Evolutionary conservation across 2,113 vertebrate genomes (phyloP).

Genomic region (Todiramphus saurophagus): DNA sequence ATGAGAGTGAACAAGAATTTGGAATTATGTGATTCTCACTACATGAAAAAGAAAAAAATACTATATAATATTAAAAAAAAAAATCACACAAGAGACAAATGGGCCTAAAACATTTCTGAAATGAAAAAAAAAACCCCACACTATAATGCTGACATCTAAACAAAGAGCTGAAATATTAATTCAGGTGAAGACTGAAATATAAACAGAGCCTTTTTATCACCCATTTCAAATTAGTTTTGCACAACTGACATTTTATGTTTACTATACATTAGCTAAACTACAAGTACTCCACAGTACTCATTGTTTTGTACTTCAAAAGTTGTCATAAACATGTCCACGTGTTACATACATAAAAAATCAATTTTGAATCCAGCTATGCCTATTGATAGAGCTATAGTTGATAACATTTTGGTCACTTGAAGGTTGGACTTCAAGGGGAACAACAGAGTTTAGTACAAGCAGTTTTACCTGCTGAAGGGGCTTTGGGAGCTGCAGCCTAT

Average conservation of each 20-base stretch:
- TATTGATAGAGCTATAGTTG: background rate
- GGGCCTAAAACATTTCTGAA: background rate
- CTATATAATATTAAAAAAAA: background rate
- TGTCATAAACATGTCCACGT: rapidly evolving
- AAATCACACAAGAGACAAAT: background rate
- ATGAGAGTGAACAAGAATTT: background rate
- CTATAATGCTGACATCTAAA: background rate
- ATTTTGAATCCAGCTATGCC: background rate
- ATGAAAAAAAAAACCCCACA: background rate
- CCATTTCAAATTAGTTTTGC: background rate
- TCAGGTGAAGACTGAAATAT: background rate
- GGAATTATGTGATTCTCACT: background rate
- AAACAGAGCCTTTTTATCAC: background rate
- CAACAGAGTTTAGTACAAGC: background rate
- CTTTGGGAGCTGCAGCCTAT: background rate
- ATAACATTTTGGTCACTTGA: background rate
- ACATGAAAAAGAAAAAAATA: background rate
- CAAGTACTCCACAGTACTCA: background rate
- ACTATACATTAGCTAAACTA: background rate
- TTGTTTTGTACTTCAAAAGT: background rate
- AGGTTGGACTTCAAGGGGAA: background rate
- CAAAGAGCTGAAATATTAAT: background rate
- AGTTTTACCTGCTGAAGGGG: background rate
- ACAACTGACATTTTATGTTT: background rate
- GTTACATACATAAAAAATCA: background rate